phyloP scores from a whole-genome alignment of 2,888 invertebrate genomes.

The Phania funesta region DNA sequence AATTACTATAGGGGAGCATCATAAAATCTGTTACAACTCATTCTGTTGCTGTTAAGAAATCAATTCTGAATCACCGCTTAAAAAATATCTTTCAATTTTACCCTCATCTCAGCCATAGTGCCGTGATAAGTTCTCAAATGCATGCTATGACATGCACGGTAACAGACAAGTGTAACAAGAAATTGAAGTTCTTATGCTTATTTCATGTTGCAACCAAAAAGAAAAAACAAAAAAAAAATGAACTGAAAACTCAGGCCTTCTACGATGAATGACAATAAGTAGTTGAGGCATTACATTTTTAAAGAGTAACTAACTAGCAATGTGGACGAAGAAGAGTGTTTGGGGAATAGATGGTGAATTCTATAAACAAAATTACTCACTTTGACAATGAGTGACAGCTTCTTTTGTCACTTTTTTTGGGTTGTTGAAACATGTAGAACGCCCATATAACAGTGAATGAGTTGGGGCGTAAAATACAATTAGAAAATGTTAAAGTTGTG shows the following conservation, averaged over 20 bases:
- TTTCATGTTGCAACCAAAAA: neutral
- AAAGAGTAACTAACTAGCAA: neutral
- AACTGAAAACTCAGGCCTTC: conserved; percentile 22
- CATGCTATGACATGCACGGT: conserved; percentile 46
- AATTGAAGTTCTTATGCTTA: neutral
- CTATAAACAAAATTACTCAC: conserved; percentile 60
- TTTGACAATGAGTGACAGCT: conserved; percentile 68
- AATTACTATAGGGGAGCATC: too few relatives aligned
- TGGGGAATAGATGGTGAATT: conserved; percentile 38
- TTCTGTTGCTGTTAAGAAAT: too few relatives aligned
- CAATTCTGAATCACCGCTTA: too few relatives aligned
- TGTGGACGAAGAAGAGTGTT: neutral
- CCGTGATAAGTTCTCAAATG: conserved; percentile 18
- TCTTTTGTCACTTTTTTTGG: conserved; percentile 67
- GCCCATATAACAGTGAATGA: neutral
- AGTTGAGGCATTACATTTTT: conserved; percentile 57
- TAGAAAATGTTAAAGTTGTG: neutral
- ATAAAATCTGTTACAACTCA: too few relatives aligned
- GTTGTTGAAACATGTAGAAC: conserved; percentile 2
- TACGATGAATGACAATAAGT: conserved; percentile 63
- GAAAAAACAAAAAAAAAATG: neutral
- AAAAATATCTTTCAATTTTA: too few relatives aligned
- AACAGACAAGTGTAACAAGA: conserved; percentile 14
- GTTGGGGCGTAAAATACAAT: neutral
- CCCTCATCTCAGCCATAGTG: conserved; percentile 30